Evolutionary conservation across 1,140 invertebrate species (phyloP), one percentile per base, ranked within the genome.

Genomic region (Ptiloglossa arizonensis): DNA sequence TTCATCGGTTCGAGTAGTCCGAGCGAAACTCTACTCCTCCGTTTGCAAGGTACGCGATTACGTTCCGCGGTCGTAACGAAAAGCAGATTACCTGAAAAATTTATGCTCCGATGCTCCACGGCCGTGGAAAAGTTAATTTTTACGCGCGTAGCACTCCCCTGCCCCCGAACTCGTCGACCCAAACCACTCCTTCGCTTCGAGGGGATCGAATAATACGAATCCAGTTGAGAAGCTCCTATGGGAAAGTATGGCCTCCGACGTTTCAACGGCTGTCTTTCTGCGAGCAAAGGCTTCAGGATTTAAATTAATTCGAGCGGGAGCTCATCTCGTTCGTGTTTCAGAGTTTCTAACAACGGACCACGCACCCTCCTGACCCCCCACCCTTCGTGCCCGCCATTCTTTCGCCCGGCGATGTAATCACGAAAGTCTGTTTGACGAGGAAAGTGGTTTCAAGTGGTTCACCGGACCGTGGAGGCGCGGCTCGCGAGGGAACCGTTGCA

Each of bases 261-360:
- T 70, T 59, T 70, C 54, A 38, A 44, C 44, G 54, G 19, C 54
- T 59, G 54, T 22, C 54, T 46, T 44, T 8, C 8, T 19, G 41
- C 38, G 54, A 44, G 41, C 68, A 32, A 60, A 60, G 24, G 41
- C n/a, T 48, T 62, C 22, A 48, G 13, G 41, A 57, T 60, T 71
- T 71, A 59, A 71, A 60, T 71, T 44, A 59, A 71, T 59, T 71
- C n/a, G 68, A 41, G 38, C 38, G 22, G 24, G 4, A 48, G 2
- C 22, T 17, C 48, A 15, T 15, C 50, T n/a, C 27, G 19, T 3
- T 35, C 38, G 24, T 38, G 24, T 44, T 46, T 22, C 27, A 32
- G 5, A n/a, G 27, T 41, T 13, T 24, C 15, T 3, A 3, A 15
- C 54, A 46, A 32, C 54, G 27, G 38, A 9, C 27, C 19, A 32